phyloP scores from a whole-genome alignment of 2,797 vertebrate species.

The Smutsia gigantea region DNA sequence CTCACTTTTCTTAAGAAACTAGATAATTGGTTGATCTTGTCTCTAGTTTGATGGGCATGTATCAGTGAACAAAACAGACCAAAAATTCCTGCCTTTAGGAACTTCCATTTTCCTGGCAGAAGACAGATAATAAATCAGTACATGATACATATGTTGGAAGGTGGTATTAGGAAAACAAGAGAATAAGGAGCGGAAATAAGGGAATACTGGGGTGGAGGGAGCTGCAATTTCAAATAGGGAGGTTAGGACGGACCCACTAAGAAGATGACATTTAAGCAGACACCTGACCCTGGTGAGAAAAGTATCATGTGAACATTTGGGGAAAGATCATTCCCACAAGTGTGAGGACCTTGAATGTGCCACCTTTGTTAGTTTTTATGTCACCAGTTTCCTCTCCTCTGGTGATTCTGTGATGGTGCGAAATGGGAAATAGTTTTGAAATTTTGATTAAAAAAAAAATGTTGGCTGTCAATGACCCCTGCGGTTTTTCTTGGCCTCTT shows the following conservation, averaged over 20 bases:
- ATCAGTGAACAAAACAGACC: background rate
- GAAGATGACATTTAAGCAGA: background rate
- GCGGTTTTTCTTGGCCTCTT: background rate
- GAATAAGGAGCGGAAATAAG: background rate
- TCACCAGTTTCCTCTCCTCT: background rate
- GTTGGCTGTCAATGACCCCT: background rate
- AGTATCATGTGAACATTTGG: background rate
- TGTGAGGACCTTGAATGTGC: background rate
- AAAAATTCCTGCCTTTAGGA: background rate
- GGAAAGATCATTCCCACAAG: background rate
- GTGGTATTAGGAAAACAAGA: background rate
- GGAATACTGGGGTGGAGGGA: background rate
- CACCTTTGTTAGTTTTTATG: slow-evolving; percentile 4
- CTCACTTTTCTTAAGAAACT: background rate
- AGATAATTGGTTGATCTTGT: background rate
- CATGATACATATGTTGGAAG: background rate
- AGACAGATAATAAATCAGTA: background rate
- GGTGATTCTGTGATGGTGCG: background rate
- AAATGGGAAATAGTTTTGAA: background rate
- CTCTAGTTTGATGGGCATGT: background rate
- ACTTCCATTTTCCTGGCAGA: background rate
- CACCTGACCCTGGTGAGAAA: background rate
- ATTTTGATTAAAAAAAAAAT: slow-evolving; percentile 25
- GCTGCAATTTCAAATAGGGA: background rate
- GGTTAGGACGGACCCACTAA: background rate